These are phyloP conservation scores for Chlamydotis undulata DNA, from an alignment of 2,113 vertebrate species.

Conservation along the genomic window DNA sequence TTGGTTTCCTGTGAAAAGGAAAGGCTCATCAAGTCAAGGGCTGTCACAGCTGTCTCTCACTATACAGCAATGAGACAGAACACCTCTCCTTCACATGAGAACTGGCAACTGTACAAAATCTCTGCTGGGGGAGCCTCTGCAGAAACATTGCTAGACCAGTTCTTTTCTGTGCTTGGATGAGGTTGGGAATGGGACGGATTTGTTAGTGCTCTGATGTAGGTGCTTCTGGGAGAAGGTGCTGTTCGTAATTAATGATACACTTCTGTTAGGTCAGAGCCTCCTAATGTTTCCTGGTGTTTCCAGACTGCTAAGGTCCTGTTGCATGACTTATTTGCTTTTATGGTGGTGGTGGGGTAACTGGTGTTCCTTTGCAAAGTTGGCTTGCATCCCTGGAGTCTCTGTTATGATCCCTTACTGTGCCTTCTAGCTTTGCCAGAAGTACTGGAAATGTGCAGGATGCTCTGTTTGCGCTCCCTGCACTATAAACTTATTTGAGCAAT, in stretches of 20 bases:
- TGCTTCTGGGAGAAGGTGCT: neutral
- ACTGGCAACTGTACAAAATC: neutral
- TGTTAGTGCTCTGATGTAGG: neutral
- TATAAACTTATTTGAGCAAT: neutral
- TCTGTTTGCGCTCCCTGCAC: neutral
- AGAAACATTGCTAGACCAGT: fast-evolving
- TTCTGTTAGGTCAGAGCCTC: neutral
- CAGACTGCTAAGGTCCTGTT: neutral
- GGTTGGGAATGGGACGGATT: neutral
- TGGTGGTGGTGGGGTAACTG: neutral
- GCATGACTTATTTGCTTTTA: neutral
- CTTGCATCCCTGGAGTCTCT: neutral
- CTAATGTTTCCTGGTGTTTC: neutral
- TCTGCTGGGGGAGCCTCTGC: neutral
- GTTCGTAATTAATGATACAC: fast-evolving
- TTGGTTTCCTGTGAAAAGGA: neutral
- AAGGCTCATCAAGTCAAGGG: neutral
- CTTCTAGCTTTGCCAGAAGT: neutral
- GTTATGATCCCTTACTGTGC: neutral
- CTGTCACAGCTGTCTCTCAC: slow-evolving; percentile 10
- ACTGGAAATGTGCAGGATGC: neutral
- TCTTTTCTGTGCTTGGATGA: neutral
- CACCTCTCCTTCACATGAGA: neutral
- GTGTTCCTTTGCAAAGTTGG: neutral
- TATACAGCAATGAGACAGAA: neutral